Percentiles rank a stretch among this genome's conserved stretches.
Evolutionary conservation across 2,888 invertebrate species (phyloP).

Genomic region (Oegoconia quadripuncta): DNA sequence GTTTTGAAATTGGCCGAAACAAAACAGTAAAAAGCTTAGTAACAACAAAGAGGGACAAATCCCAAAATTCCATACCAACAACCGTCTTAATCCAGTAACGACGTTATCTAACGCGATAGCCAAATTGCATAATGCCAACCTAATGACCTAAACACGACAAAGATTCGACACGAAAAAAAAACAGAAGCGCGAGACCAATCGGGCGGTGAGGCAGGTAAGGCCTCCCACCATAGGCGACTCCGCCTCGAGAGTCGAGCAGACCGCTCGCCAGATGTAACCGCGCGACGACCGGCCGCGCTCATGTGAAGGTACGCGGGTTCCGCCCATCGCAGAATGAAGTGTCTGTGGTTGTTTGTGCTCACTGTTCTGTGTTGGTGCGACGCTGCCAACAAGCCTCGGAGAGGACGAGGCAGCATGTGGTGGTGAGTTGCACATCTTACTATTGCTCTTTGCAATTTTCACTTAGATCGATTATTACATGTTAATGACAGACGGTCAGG

Average conservation of each 20-base stretch:
- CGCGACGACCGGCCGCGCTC: conserved; percentile 64
- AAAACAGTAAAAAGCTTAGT: too few relatives aligned
- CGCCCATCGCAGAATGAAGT: conserved; percentile 74
- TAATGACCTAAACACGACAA: conserved; percentile 52
- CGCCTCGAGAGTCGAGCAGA: conserved; percentile 48
- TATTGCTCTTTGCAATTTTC: neutral
- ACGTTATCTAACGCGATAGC: conserved; percentile 28
- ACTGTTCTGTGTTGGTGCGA: conserved; percentile 74
- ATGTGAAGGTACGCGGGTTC: conserved; percentile 50
- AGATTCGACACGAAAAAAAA: conserved; percentile 46
- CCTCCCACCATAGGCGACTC: conserved; percentile 67
- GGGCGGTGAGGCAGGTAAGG: conserved; percentile 61
- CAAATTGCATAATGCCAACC: conserved; percentile 46
- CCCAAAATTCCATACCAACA: neutral
- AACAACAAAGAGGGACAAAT: neutral
- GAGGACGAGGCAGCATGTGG: conserved; percentile 95
- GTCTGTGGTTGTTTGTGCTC: conserved; percentile 77
- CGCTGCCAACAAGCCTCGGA: conserved; percentile 81
- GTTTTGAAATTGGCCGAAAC: too few relatives aligned
- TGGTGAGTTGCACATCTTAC: conserved; percentile 82
- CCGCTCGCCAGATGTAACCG: conserved; percentile 55
- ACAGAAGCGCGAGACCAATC: conserved; percentile 58
- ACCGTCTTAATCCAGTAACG: conserved; percentile 17
- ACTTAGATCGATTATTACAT: neutral
- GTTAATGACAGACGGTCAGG: neutral